Conservation (phyloP, 2,113 vertebrate genomes). For the Pollachius pollachius region DNA sequence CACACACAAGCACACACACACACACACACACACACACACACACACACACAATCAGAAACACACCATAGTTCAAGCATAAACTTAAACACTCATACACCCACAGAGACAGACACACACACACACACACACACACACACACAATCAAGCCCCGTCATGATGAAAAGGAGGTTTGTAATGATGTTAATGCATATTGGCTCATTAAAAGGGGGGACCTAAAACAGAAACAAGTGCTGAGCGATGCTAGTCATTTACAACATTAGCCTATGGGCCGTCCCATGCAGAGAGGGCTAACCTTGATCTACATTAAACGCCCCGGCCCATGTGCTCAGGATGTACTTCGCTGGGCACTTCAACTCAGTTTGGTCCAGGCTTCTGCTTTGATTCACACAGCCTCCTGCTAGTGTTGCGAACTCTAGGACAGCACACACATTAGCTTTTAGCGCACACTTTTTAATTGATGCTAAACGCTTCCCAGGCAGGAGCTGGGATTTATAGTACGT, state of each 20-base stretch:
- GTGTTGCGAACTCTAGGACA: background rate
- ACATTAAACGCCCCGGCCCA: background rate
- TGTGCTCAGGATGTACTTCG: background rate
- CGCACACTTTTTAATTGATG: constrained; percentile 6
- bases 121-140: constrained; percentile 18
- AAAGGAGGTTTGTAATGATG: background rate
- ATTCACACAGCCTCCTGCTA: background rate
- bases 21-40: constrained; percentile 2
- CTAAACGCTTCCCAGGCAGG: constrained; percentile 13
- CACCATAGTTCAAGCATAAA: background rate
- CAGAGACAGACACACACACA: constrained; percentile 18
- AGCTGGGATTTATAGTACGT: constrained; percentile 7
- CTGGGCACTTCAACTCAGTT: background rate
- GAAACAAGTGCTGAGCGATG: background rate
- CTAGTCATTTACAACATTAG: background rate
- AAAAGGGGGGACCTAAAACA: background rate
- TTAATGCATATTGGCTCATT: background rate
- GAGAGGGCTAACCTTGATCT: background rate
- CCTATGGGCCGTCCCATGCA: background rate
- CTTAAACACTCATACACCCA: background rate
- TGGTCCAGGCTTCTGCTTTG: background rate
- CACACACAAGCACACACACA: background rate
- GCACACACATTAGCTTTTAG: background rate
- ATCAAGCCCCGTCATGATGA: background rate
- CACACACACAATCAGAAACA: constrained; percentile 7